Percentiles rank a stretch among this genome's conserved stretches.
phyloP scores from a whole-genome alignment of 1,140 invertebrate genomes.

The Leguminivora glycinivorella region DNA sequence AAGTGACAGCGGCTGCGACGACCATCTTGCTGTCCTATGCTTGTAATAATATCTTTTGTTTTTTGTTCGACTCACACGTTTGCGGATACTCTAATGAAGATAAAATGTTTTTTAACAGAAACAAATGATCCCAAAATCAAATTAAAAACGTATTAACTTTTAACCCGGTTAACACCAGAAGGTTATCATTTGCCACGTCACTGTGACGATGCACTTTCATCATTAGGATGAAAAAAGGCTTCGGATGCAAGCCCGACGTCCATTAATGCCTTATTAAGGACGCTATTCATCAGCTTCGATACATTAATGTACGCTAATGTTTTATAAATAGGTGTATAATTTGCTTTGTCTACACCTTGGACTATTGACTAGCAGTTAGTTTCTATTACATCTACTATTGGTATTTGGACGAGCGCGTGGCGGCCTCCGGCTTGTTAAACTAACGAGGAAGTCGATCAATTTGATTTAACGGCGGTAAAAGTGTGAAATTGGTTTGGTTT shows the following conservation, averaged over 20 bases:
- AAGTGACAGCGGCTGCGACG: slow-evolving; percentile 39
- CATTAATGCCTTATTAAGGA: slow-evolving; percentile 76
- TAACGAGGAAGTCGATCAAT: slow-evolving; percentile 57
- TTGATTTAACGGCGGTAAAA: slow-evolving; percentile 69
- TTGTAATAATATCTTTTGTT: slow-evolving; percentile 34
- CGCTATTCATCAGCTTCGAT: slow-evolving; percentile 76
- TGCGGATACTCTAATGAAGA: slow-evolving; percentile 12
- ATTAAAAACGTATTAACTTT: slow-evolving; percentile 63
- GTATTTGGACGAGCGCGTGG: slow-evolving; percentile 68
- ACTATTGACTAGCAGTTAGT: slow-evolving; percentile 73
- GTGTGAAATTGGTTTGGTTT: slow-evolving; percentile 52
- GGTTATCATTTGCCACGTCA: slow-evolving; percentile 59
- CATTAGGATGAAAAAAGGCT: slow-evolving; percentile 68
- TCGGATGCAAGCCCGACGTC: slow-evolving; percentile 63
- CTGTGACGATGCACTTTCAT: slow-evolving; percentile 67
- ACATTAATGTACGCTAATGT: slow-evolving; percentile 77
- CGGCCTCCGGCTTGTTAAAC: slow-evolving; percentile 44
- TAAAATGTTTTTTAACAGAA: slow-evolving; percentile 26
- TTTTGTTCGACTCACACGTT: slow-evolving; percentile 33
- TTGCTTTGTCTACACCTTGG: slow-evolving; percentile 75
- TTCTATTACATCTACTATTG: slow-evolving; percentile 61
- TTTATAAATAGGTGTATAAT: slow-evolving; percentile 78
- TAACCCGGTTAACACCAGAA: slow-evolving; percentile 62
- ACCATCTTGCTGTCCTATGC: slow-evolving; percentile 32
- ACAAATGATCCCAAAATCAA: slow-evolving; percentile 38